Base-by-base conservation (phyloP, 2,888 invertebrate genomes). In the Drosophila trichaetosa region DNA sequence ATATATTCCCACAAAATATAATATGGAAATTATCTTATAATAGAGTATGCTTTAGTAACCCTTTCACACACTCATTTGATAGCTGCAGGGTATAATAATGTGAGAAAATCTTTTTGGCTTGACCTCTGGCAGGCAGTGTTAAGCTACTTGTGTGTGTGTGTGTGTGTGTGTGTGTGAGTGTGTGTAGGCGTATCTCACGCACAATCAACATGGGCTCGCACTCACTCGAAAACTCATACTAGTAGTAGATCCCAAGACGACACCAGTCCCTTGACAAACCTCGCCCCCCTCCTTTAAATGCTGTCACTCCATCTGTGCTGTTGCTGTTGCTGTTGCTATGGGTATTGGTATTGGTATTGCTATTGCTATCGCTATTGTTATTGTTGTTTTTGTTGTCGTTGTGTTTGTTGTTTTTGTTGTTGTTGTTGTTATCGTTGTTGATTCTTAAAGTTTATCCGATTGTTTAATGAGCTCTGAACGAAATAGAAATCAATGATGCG, bases 401-500 rank as follows among this genome's bases (percentile, higher is more conserved):
- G 31, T 31, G 31, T 31, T 10, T 31, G 36, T 31, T 52, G 40
- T 36, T 59, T 52, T 48, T 62, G 18, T 57, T 60, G 16, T 52
- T 65, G 59, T 62, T 62, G 34, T 56, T 60, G 8, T 68, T 53
- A 29, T 56, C 62, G 48, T 63, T 76, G 66, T 73, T 76, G 66
- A 80, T 80, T 69, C 80, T 82, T 79, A 74, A 82, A 82, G 76
- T 81, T 83, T 83, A 83, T 80, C 83, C 82, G 83, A 81, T 83
- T 83, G 82, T 83, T 83, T 83, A 83, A 83, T 83, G 82, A 83
- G 82, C 83, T 83, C 81, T 83, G 83, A 83, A 83, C 69, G 74
- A 79, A 83, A 83, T 83, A 83, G 82, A 83, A 83, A 83, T 83
- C 82, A 83, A 83, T 83, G 82, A 83, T 83, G 83, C 81, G 82